Evolutionary conservation across 2,113 vertebrate species (phyloP).

Genomic region (Phaethon lepturus): DNA sequence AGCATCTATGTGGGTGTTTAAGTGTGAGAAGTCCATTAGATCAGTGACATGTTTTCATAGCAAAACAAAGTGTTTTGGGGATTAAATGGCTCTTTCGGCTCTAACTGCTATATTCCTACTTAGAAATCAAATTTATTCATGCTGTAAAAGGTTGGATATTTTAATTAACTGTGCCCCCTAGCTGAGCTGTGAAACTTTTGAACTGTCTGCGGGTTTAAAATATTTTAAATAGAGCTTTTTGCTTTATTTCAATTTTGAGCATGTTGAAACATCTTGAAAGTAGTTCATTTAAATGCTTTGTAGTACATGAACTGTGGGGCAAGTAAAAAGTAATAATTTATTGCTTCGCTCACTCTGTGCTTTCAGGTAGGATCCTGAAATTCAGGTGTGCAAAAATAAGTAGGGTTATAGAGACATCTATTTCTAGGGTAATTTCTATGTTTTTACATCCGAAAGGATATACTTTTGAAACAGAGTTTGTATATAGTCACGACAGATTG

Average conservation of each 20-base stretch:
- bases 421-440: not conserved
- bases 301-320: not conserved
- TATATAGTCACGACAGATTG: not conserved
- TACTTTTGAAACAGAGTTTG: not conserved
- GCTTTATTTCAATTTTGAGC: not conserved
- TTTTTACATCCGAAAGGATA: not conserved
- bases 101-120: not conserved
- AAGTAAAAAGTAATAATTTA: not conserved
- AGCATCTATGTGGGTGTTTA: not conserved
- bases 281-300: not conserved
- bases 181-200: constrained; percentile 10
- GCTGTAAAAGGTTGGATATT: constrained; percentile 9
- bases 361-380: not conserved
- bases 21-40: not conserved
- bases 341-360: not conserved
- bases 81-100: not conserved
- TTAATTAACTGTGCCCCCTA: constrained; percentile 34
- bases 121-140: not conserved
- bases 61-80: not conserved
- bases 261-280: not conserved
- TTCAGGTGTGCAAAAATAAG: not conserved
- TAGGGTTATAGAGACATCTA: not conserved
- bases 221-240: constrained; percentile 10
- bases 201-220: not conserved
- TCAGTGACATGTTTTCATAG: not conserved